Evolutionary conservation across 2,888 invertebrate genomes (phyloP), one percentile per base, ranked within the genome.

Genomic region (Smittia aterrima): DNA sequence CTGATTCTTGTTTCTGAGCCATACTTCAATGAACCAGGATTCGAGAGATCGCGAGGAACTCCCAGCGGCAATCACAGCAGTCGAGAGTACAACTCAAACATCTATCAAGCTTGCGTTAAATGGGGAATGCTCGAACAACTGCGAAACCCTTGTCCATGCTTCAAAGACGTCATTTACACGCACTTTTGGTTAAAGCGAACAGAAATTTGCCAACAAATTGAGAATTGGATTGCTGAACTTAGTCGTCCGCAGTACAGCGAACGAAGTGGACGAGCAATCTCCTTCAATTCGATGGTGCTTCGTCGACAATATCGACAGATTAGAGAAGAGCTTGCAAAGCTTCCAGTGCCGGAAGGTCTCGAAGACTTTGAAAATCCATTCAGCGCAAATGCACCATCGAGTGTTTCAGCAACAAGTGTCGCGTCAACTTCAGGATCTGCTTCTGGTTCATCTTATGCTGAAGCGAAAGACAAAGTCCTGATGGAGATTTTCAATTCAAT

Each of bases 111-210:
- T 9, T 95, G 94, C 77, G 95, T 94, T 76, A 90, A 94, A 81
- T 97, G 96, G 96, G 96, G 95, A 77, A 96, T 97, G 95, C 86
- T 97, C 76, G 96, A 97, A 84, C 95, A 95, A 82, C 88, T 97
- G 77, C 85, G 91, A 75, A 92, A 92, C 84, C 95, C 96, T 3
- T 92, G 92, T 81, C 90, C 93, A 53, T 95, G 95, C 84, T 96
- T 97, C 82, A 92, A 91, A 83, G 92, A 95, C 85, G 92, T 96
- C 70, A 93, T 97, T 77, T 91, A 93, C 77, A 90, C 92, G 25
- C 97, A 97, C 83, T 97, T 97, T 84, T 97, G 95, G 92, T 86
- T 96, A 79, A 97, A 97, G 83, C 88, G 93, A 75, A 89, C 93
- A 79, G 96, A 96, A 84, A 92, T 97, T 77, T 88, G 93, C 80